Evolutionary conservation across 2,797 vertebrate genomes (phyloP).

Genomic region (Gastrophryne carolinensis): DNA sequence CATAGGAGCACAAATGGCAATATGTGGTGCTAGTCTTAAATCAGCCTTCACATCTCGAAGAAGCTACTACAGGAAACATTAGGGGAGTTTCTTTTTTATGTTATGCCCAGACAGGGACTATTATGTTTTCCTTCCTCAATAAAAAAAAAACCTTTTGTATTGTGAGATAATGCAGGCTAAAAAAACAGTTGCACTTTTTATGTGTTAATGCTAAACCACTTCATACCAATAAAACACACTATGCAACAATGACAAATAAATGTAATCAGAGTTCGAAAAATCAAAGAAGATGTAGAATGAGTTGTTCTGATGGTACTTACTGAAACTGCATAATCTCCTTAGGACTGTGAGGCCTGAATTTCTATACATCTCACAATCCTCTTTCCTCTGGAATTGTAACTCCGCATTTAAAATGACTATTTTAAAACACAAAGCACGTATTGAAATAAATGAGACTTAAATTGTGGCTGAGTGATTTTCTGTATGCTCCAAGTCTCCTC

Average conservation of each 20-base stretch:
- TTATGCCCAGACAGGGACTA: no score
- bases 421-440: not conserved
- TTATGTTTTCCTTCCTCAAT: no score
- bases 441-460: not conserved
- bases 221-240: not conserved
- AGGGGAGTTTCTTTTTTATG: no score
- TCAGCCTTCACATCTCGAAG: no score
- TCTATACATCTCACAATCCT: conserved; percentile 31
- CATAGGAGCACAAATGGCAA: no score
- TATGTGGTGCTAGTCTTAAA: no score
- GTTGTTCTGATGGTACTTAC: conserved; percentile 11
- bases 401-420: not conserved
- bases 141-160: no score
- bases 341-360: conserved; percentile 12
- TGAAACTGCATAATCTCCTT: conserved; percentile 28
- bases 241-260: conserved; percentile 6
- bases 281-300: not conserved
- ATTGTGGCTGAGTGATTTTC: not conserved
- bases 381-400: conserved; percentile 13
- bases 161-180: no score
- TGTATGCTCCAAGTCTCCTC: not conserved
- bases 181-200: not conserved
- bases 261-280: not conserved
- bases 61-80: no score
- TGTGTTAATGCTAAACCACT: not conserved